These are phyloP conservation scores for Rhyzopertha dominica DNA, from an alignment of 1,140 invertebrate species.

Conservation along the genomic window DNA sequence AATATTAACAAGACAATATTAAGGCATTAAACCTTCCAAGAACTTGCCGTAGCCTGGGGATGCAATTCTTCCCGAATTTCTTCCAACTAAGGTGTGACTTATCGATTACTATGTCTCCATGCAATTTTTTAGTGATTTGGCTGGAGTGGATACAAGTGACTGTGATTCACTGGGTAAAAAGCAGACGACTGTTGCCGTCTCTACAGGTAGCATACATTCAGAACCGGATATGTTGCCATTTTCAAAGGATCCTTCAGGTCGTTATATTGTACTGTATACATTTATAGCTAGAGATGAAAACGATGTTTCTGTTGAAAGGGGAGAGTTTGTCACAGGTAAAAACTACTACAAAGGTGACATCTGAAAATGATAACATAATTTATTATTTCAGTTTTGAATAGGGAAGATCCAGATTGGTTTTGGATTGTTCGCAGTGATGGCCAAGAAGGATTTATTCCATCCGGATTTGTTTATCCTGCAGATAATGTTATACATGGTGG, in stretches of 20 bases:
- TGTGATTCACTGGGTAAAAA: constrained; percentile 48
- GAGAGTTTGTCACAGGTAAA: constrained; percentile 80
- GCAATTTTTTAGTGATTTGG: constrained; percentile 37
- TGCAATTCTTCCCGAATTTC: too few relatives aligned
- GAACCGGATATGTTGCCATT: constrained; percentile 76
- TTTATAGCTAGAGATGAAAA: constrained; percentile 91
- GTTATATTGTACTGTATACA: constrained; percentile 89
- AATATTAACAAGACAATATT: too few relatives aligned
- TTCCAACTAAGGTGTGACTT: too few relatives aligned
- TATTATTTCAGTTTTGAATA: constrained; percentile 66
- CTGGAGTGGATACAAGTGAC: constrained; percentile 42
- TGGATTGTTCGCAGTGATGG: constrained; percentile 90
- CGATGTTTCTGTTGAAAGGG: constrained; percentile 87
- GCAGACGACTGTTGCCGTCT: constrained; percentile 53
- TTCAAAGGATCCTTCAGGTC: constrained; percentile 83
- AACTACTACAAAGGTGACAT: not conserved
- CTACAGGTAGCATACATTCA: constrained; percentile 56
- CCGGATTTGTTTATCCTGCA: constrained; percentile 89
- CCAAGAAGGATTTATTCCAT: constrained; percentile 93
- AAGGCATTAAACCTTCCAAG: too few relatives aligned
- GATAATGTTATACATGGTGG: constrained; percentile 67
- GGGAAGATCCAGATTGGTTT: constrained; percentile 93
- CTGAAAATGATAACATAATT: constrained; percentile 8
- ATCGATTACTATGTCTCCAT: too few relatives aligned
- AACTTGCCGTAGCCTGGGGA: too few relatives aligned